These are phyloP conservation scores for Drosophila nikananu DNA, from an alignment of 1,140 invertebrate species.

Conservation along the genomic window DNA sequence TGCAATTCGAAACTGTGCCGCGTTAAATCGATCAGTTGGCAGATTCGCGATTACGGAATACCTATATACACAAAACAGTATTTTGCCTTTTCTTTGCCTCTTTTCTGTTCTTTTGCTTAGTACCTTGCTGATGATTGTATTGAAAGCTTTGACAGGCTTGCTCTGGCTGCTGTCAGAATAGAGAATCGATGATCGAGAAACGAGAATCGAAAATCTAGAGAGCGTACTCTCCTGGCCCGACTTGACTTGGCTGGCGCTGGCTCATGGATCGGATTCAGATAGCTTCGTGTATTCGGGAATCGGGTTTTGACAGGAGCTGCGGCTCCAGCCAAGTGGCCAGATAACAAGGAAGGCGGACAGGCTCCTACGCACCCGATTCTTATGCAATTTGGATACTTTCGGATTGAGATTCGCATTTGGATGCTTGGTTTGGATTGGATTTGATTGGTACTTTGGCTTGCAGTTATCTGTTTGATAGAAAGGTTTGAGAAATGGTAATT, in stretches of 20 bases:
- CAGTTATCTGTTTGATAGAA: constrained; percentile 59
- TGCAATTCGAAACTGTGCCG: constrained; percentile 82
- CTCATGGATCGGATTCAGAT: constrained; percentile 4
- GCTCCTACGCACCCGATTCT: constrained; percentile 34
- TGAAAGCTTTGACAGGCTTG: background rate
- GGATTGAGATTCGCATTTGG: constrained; percentile 21
- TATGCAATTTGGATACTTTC: constrained; percentile 66
- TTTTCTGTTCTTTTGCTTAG: constrained; percentile 15
- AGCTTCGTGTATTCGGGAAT: background rate
- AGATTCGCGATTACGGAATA: constrained; percentile 63
- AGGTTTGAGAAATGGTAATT: constrained; percentile 68
- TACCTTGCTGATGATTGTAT: constrained; percentile 29
- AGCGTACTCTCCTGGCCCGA: constrained; percentile 12
- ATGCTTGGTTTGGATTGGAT: constrained; percentile 40
- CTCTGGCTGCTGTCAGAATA: constrained; percentile 12
- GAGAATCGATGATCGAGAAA: constrained; percentile 9
- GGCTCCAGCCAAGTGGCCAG: constrained; percentile 26
- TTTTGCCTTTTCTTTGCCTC: constrained; percentile 30
- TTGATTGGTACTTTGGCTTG: constrained; percentile 23
- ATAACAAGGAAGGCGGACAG: constrained; percentile 18
- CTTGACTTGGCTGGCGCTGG: constrained; percentile 37
- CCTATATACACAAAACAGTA: constrained; percentile 69
- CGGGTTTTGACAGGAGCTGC: background rate
- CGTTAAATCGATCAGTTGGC: constrained; percentile 75
- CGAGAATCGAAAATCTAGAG: constrained; percentile 24